Conservation (phyloP, 2,113 vertebrate genomes). For the Haemorhous mexicanus region DNA sequence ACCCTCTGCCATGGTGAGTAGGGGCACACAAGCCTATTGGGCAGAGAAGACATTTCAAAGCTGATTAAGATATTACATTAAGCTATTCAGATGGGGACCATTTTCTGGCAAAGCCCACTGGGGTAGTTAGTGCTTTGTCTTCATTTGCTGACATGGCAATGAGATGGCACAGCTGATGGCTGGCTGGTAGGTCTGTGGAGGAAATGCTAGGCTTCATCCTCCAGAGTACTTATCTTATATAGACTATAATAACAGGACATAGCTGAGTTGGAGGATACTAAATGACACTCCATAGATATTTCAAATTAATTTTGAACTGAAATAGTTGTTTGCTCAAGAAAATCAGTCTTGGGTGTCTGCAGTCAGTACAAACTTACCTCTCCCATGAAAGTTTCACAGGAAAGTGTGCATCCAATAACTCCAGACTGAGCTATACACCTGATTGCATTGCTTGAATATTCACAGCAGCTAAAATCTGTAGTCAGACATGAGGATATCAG, state of each 20-base stretch:
- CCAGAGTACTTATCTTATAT: too few relatives aligned
- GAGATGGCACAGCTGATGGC: not conserved
- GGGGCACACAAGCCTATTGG: not conserved
- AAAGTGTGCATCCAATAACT: not conserved
- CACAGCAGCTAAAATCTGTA: not conserved
- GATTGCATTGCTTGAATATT: not conserved
- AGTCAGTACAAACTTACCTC: not conserved
- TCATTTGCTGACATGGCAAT: not conserved
- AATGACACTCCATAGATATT: not conserved
- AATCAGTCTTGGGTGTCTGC: not conserved
- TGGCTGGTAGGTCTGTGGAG: not conserved
- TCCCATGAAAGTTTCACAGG: not conserved
- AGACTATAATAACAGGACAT: not conserved
- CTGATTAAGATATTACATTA: not conserved
- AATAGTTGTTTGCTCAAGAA: not conserved
- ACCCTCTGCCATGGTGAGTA: not conserved
- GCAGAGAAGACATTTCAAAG: not conserved
- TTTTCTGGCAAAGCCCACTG: not conserved
- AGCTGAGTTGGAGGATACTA: not conserved
- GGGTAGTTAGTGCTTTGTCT: not conserved
- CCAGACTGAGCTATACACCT: not conserved
- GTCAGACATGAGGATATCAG: not conserved
- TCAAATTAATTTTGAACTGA: not conserved
- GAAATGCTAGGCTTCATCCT: rapidly evolving
- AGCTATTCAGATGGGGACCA: not conserved